These are phyloP conservation scores for Toxotes jaculatrix DNA, from an alignment of 2,113 vertebrate species.

Conservation along the genomic window DNA sequence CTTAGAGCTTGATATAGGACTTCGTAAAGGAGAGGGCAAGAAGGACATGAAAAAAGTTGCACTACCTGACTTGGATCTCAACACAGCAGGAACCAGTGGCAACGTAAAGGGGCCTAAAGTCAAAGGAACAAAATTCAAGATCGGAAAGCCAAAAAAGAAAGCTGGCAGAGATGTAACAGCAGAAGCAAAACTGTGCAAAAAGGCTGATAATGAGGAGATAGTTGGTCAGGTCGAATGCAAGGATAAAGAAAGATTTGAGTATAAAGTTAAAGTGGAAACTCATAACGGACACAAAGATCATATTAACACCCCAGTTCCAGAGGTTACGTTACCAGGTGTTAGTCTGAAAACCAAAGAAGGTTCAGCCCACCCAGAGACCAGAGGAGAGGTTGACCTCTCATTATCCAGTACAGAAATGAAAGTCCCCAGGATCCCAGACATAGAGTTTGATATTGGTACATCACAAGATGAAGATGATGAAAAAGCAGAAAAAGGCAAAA, in stretches of 20 bases:
- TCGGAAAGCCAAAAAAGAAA: slow-evolving; percentile 81
- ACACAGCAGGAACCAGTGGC: slow-evolving; percentile 25
- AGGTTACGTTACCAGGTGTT: slow-evolving; percentile 47
- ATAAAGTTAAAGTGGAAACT: slow-evolving; percentile 54
- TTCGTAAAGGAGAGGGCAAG: slow-evolving; percentile 60
- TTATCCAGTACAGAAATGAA: slow-evolving; percentile 56
- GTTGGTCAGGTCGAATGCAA: slow-evolving; percentile 30
- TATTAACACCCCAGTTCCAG: slow-evolving; percentile 22
- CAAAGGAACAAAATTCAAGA: slow-evolving; percentile 82
- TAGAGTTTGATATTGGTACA: slow-evolving; percentile 77
- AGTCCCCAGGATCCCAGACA: slow-evolving; percentile 78
- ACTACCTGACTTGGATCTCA: slow-evolving; percentile 65
- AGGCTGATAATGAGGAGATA: slow-evolving; percentile 27
- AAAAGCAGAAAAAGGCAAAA: slow-evolving; percentile 64
- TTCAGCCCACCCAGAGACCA: slow-evolving; percentile 2
- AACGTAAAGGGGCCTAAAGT: slow-evolving; percentile 74
- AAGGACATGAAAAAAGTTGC: slow-evolving; percentile 72
- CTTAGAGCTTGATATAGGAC: slow-evolving; percentile 69
- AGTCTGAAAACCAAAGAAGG: slow-evolving; percentile 38
- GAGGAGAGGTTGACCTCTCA: slow-evolving; percentile 22
- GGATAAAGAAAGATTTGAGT: slow-evolving; percentile 20
- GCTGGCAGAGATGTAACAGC: slow-evolving; percentile 41
- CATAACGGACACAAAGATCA: slow-evolving; percentile 42
- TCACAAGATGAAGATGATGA: slow-evolving; percentile 65
- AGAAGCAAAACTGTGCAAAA: slow-evolving; percentile 61